Evolutionary conservation across 2,888 invertebrate genomes (phyloP).

Genomic region (Noctua pronuba): DNA sequence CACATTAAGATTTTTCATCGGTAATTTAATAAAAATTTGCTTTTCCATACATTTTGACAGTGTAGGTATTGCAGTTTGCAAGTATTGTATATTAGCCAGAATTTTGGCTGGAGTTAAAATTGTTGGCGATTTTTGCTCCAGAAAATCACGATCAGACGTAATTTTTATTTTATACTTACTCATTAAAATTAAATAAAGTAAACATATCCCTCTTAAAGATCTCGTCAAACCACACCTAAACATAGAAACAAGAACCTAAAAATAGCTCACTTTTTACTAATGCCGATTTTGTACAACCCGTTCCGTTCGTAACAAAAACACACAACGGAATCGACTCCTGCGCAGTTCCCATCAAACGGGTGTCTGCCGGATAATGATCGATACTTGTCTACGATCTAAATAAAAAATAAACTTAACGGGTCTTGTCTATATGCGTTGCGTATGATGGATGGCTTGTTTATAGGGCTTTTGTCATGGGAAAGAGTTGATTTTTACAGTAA

Average conservation of each 20-base stretch:
- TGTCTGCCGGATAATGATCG: constrained; percentile 69
- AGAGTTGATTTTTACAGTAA: not conserved
- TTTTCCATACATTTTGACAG: too few species aligned
- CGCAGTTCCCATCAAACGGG: constrained; percentile 74
- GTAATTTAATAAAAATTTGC: too few species aligned
- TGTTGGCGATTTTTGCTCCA: not conserved
- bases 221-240: constrained; percentile 23
- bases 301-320: constrained; percentile 51
- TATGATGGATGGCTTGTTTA: constrained; percentile 34
- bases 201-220: constrained; percentile 1
- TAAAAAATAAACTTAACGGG: constrained; percentile 62
- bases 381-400: constrained; percentile 68
- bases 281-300: constrained; percentile 58
- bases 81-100: too few species aligned
- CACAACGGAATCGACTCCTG: constrained; percentile 55
- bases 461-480: constrained; percentile 1
- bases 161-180: not conserved
- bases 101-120: not conserved
- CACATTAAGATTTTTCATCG: too few species aligned
- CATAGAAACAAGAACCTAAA: constrained; percentile 30
- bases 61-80: too few species aligned
- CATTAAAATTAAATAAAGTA: not conserved
- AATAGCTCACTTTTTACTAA: constrained; percentile 55
- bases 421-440: constrained; percentile 22
- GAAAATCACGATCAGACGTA: not conserved